Conservation (phyloP, 1,140 invertebrate species). For the Drosophila obscura region DNA sequence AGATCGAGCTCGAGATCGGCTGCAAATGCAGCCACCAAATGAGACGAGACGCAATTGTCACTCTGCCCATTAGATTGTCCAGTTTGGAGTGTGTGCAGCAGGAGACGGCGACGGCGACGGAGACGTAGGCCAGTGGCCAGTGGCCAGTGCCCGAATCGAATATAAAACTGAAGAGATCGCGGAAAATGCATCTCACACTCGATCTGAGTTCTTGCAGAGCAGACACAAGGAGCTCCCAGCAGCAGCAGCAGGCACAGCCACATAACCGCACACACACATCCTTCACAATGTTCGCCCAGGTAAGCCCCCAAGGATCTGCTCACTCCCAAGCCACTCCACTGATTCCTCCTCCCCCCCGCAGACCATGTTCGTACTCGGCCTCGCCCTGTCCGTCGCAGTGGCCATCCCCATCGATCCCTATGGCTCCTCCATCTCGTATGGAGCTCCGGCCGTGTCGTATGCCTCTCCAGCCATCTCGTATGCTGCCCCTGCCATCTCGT, state of each 20-base stretch:
- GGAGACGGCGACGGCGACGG: not conserved
- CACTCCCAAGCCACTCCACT: not conserved
- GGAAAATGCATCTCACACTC: conserved; percentile 78
- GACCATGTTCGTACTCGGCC: conserved; percentile 64
- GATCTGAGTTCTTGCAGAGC: conserved; percentile 76
- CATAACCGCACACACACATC: conserved; percentile 36
- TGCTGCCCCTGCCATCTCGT: conserved; percentile 44
- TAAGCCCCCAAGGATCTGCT: conserved; percentile 38
- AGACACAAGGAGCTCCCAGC: conserved; percentile 46
- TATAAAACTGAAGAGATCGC: conserved; percentile 75
- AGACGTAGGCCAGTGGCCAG: not conserved
- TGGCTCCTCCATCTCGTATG: conserved; percentile 49
- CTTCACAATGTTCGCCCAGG: conserved; percentile 62
- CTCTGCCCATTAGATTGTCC: conserved; percentile 62
- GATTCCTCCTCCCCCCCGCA: conserved; percentile 9
- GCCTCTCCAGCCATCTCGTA: conserved; percentile 45
- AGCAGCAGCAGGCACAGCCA: conserved; percentile 1
- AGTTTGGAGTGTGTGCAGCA: conserved; percentile 25
- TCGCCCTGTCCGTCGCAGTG: conserved; percentile 56
- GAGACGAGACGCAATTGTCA: conserved; percentile 66
- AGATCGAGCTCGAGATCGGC: conserved; percentile 53
- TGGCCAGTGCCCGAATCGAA: conserved; percentile 25
- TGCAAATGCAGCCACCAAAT: conserved; percentile 35
- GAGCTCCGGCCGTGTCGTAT: conserved; percentile 40
- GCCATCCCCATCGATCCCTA: conserved; percentile 67